Evolutionary conservation across 2,113 vertebrate species (phyloP), one percentile per base, ranked within the genome.

Genomic region (Mellivora capensis): DNA sequence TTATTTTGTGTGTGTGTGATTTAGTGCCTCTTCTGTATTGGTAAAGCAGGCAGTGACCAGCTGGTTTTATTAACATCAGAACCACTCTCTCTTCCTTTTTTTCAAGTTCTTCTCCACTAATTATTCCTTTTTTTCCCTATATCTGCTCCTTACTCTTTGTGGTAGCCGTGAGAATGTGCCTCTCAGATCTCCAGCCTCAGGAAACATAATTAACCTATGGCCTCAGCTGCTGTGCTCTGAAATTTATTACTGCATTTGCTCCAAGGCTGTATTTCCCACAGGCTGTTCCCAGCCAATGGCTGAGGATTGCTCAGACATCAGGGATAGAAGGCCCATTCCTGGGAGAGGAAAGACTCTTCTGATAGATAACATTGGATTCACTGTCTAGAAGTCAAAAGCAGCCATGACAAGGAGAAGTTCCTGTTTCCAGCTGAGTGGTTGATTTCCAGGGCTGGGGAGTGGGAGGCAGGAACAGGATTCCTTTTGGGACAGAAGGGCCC

Each of bases 151-250:
- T 95, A 42, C 17, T 10, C 13, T 87, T 37, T 57, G 49, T 83
- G 42, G 49, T 77, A 95, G 67, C 20, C 37, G 12, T 79, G 44
- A 91, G 69, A 87, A 61, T 76, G 37, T 49, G 42, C 34, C 59
- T 97, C 47, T 79, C 61, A 34, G 69, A 79, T 67, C 42, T 79
- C 59, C 37, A 93, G 57, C 31, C 72, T 82, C 57, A 89, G 62
- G 61, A 96, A 96, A 87, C 57, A 81, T 59, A 74, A 87, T 93
- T 90, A 93, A 92, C 71, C 57, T 52, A 44, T 74, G 85, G 39
- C n/a, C 47, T 90, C 85, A 94, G 85, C 47, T 76, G 72, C 80
- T 92, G 6, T 64, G 87, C 34, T 57, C 37, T 57, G 81, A 87
- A 69, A 61, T 77, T 79, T 69, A 31, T 69, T 87, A 87, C 76